phyloP scores from a whole-genome alignment of 2,113 vertebrate species.

The Oreochromis aureus region DNA sequence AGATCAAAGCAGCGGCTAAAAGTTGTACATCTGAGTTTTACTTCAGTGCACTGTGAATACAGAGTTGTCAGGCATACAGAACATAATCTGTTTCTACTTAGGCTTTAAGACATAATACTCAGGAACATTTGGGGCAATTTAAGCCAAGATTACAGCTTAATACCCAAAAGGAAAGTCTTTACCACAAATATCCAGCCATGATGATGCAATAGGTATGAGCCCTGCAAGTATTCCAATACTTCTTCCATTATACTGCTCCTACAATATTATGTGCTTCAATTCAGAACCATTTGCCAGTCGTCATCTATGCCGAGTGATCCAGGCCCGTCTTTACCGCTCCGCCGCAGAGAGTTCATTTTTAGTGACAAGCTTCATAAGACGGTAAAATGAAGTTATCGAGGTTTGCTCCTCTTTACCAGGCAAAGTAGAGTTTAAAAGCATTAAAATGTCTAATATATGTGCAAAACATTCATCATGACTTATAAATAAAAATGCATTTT shows the following conservation, averaged over 20 bases:
- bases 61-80: background rate
- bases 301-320: background rate
- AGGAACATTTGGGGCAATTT: background rate
- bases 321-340: background rate
- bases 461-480: background rate
- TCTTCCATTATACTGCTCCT: background rate
- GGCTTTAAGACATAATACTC: background rate
- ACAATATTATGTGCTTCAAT: background rate
- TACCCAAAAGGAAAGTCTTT: background rate
- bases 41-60: background rate
- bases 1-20: background rate
- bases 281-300: background rate
- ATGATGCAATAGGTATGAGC: background rate
- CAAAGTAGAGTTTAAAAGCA: background rate
- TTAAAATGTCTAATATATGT: background rate
- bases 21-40: background rate
- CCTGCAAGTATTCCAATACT: background rate
- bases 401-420: background rate
- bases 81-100: background rate
- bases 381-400: background rate
- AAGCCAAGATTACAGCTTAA: slow-evolving; percentile 6
- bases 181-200: background rate
- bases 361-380: background rate
- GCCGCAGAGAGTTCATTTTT: background rate
- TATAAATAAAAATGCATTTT: background rate